Evolutionary conservation across 2,888 invertebrate genomes (phyloP), one percentile per base, ranked within the genome.

Genomic region (Scaptomyza reducta): DNA sequence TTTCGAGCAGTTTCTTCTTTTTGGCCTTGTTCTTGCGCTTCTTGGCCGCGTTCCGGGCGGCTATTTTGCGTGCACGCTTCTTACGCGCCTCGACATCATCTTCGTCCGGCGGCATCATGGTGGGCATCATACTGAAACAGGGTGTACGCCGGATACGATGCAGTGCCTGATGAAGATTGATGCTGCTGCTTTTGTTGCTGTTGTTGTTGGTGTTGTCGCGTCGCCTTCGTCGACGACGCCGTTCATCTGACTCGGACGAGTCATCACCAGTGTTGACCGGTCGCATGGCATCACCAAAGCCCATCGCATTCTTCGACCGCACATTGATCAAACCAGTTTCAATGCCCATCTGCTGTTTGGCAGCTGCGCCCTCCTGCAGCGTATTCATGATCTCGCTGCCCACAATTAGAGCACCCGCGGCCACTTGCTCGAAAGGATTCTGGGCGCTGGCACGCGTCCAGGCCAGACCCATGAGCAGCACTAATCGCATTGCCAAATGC

Each of bases 101-200:
- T 2, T 71, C 83, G 7, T 59, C 0, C 7, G 60, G 5, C 10
- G 51, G 64, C 9, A 49, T 65, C 13, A 66, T 74, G 13, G 71
- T 60, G 49, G 44, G 53, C 6, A 70, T 50, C 50, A 49, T 65
- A 60, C 60, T 74, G 63, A 70, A 18, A 42, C 90, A 90, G 0
- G 89, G 82, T 3, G 89, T 62, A 3, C 90, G 89, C 45, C 77
- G 87, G 11, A 55, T 47, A 1, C 90, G 77, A 27, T 73, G 81
- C 29, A 44, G 13, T 2, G 35, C 11, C 33, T 25, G 11, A 14
- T 62, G 54, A 9, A 41, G 18, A 9, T 16, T 18, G 6, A 35
- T 22, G 4, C 11, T 18, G 2, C 10, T 35, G 25, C 46, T 60
- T 9, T n/a, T n/a, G n/a, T n/a, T n/a, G n/a, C n/a, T n/a, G n/a